Base-by-base conservation (phyloP, 2,113 vertebrate genomes). In the Oophaga pumilio region DNA sequence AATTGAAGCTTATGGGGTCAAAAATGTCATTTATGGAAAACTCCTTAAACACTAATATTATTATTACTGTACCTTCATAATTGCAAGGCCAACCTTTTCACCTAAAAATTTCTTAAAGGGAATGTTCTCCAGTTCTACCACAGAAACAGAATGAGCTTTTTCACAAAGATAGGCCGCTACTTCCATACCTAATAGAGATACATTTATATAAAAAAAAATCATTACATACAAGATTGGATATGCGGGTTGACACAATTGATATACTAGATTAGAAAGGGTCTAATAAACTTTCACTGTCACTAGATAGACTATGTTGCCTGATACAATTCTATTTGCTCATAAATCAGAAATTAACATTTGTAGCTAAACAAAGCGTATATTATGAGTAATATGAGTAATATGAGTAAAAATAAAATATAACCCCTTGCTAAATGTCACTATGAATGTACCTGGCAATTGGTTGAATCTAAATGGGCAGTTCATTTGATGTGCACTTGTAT, bases 121-220 rank as follows among this genome's bases (percentile, higher is more conserved):
- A 0, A 97, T 93, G 6, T 97, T 93, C 87, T 99, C 97, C 62
- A 97, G 93, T 89, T 98, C 97, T 43, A 99, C 97, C 92, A 99
- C 88, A 0, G 98, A 99, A 89, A 99, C 97, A 0, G 98, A 99
- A 89, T 99, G 98, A 56, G 98, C 97, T 90, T 98, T 98, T 91
- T 99, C 98, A 0, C 97, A 92, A 0, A 99, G 95, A 64, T 97
- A 99, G 76, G 97, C 97, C 0, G 97, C 98, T 89, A 99, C 98
- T 90, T 99, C 98, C 98, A 99, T 99, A 82, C 98, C 98, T 99
- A 71, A 8, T 71, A 52, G 12, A n/a, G 22, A 20, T 56, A 26
- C 28, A 59, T 33, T 24, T 60, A 33, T 3, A 43, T 43, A 12
- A n/a, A 6, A 52, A 28, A 17, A 9, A 82, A 11, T 7, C 60